Conservation (phyloP, 2,888 invertebrate species). For the Lycocerus yunnanus region DNA sequence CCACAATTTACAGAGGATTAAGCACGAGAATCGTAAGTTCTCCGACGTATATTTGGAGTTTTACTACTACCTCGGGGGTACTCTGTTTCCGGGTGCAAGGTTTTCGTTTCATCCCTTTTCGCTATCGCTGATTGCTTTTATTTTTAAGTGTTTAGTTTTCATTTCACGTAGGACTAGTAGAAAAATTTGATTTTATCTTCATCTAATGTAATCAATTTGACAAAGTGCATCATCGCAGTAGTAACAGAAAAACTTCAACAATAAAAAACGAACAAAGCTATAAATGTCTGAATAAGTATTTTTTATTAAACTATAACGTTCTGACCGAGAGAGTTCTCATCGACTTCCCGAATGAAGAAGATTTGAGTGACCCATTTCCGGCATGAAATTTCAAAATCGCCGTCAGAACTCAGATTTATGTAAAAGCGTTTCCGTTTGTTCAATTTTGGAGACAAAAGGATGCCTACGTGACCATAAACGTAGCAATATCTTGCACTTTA, state of each 20-base stretch:
- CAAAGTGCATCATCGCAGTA: background rate
- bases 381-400: conserved; percentile 14
- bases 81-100: conserved; percentile 16
- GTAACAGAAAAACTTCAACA: background rate
- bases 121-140: conserved; percentile 8
- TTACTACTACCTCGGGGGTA: conserved; percentile 27
- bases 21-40: conserved; percentile 28
- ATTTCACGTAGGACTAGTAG: background rate
- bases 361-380: conserved; percentile 27
- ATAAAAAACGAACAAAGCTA: background rate
- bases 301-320: conserved; percentile 11
- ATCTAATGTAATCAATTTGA: background rate
- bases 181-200: background rate
- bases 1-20: conserved; percentile 30
- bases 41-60: conserved; percentile 23
- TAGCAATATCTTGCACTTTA: conserved; percentile 5
- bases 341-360: conserved; percentile 18
- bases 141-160: conserved; percentile 5
- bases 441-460: conserved; percentile 22
- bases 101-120: conserved; percentile 18
- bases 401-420: conserved; percentile 24
- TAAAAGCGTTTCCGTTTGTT: conserved; percentile 21
- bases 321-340: conserved; percentile 18
- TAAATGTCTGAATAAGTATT: background rate
- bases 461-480: conserved; percentile 12